Evolutionary conservation across 2,888 invertebrate species (phyloP), one percentile per base, ranked within the genome.

Genomic region (Torymus texanus): DNA sequence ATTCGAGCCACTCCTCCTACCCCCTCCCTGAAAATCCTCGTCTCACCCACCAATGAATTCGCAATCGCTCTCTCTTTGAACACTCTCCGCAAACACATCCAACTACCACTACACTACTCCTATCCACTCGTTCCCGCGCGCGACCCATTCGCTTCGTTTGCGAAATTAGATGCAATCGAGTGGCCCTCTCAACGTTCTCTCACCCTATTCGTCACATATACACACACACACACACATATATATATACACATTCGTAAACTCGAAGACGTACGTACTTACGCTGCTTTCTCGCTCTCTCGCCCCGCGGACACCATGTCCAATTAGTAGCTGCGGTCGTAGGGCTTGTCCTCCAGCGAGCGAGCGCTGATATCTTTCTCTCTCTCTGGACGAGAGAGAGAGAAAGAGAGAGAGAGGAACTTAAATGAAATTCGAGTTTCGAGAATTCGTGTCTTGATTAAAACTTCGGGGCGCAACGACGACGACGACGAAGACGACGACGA

Each of bases 391-490:
- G 41, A 5, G 41, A 5, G 5, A 29, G 29, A 24, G 24, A 24
- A 3, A 24, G 24, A 24, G 24, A 24, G 24, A 24, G 24, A 24
- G 29, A 29, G 29, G 70, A 85, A 85, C 86, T 86, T 85, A 77
- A 85, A 86, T 85, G 86, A 85, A 86, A 86, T 84, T 85, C 85
- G 84, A 85, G 86, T 84, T 84, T 83, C 83, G 83, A 80, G 84
- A 79, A 82, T 83, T 83, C 82, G 76, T 73, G 76, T 82, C 83
- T 83, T 83, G 82, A 83, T 84, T 83, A 84, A 83, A 84, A 82
- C 83, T 83, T 83, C 74, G 75, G 29, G 75, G 66, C 68, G 72
- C 61, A 14, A 18, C 56, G 59, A 13, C 41, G 59, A 24, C 68
- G 53, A 11, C 24, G 70, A 10, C 21, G 41, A 24, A 18, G 41